A percentile compares a stretch with the other conserved stretches of the same genome.
Evolutionary conservation across 2,113 vertebrate species (phyloP).

Genomic region (Chaenocephalus aceratus): DNA sequence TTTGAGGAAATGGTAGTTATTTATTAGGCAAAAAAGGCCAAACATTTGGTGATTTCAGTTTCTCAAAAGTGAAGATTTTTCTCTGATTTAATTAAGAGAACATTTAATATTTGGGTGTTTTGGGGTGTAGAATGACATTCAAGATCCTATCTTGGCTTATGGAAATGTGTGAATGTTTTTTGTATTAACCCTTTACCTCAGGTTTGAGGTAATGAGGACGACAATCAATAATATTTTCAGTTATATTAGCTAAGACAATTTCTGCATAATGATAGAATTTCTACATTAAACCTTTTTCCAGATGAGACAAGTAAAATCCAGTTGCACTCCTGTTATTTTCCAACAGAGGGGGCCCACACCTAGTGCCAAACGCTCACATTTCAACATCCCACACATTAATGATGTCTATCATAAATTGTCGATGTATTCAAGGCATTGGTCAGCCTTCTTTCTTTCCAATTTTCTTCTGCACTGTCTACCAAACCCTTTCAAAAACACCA

Average conservation of each 20-base stretch:
- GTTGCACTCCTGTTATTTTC: conserved; percentile 3
- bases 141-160: background rate
- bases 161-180: background rate
- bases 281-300: background rate
- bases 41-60: background rate
- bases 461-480: background rate
- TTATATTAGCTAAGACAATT: background rate
- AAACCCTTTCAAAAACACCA: conserved; percentile 36
- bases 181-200: background rate
- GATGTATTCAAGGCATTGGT: conserved; percentile 3
- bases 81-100: background rate
- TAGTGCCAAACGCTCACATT: background rate
- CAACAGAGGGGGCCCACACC: conserved; percentile 56
- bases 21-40: background rate
- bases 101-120: background rate
- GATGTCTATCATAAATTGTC: background rate
- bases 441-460: background rate
- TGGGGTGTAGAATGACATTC: background rate
- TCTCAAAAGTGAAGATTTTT: background rate
- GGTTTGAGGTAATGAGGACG: too few relatives aligned
- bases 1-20: background rate
- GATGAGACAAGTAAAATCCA: background rate
- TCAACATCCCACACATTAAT: background rate
- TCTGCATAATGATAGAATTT: background rate
- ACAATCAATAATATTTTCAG: too few relatives aligned